A percentile compares a stretch with the other conserved stretches of the same genome.
These are phyloP conservation scores for Oscheius onirici DNA, from an alignment of 2,888 invertebrate genomes.

Conservation along the genomic window DNA sequence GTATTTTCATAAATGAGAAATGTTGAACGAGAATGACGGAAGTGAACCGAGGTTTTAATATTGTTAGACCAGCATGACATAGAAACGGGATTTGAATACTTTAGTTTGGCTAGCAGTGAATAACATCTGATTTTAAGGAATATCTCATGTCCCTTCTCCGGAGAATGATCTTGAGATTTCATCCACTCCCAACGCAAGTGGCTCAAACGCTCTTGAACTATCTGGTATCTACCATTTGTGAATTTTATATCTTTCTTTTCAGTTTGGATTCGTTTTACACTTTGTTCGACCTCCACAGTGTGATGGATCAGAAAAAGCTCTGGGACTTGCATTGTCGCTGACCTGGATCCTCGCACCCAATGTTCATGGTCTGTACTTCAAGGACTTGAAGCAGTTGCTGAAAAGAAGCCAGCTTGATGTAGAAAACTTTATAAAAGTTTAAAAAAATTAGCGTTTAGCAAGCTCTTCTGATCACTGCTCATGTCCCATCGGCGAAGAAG, in stretches of 20 bases:
- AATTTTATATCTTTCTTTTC: constrained; percentile 37
- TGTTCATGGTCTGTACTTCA: constrained; percentile 98
- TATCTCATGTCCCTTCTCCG: constrained; percentile 92
- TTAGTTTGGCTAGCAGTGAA: not conserved
- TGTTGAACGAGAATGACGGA: constrained; percentile 13
- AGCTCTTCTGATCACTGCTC: constrained; percentile 93
- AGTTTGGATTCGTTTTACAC: constrained; percentile 97
- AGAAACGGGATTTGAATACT: constrained; percentile 2
- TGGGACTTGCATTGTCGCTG: constrained; percentile 87
- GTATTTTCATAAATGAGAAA: constrained; percentile 9
- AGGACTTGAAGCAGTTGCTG: constrained; percentile 96
- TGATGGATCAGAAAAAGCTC: constrained; percentile 86
- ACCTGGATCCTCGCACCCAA: constrained; percentile 98
- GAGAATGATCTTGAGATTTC: constrained; percentile 82
- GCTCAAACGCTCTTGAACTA: constrained; percentile 98
- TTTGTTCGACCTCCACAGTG: constrained; percentile 90
- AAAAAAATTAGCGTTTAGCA: constrained; percentile 75
- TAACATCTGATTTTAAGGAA: constrained; percentile 77
- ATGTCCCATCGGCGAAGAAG: constrained; percentile 98
- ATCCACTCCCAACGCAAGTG: constrained; percentile 80
- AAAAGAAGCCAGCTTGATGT: constrained; percentile 98
- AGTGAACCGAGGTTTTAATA: constrained; percentile 10
- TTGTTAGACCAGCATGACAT: constrained; percentile 8
- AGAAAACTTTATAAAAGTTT: too few relatives aligned
- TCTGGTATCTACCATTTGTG: constrained; percentile 81